phyloP scores from a whole-genome alignment of 2,797 vertebrate genomes.

The Acestrorhynchus altus region DNA sequence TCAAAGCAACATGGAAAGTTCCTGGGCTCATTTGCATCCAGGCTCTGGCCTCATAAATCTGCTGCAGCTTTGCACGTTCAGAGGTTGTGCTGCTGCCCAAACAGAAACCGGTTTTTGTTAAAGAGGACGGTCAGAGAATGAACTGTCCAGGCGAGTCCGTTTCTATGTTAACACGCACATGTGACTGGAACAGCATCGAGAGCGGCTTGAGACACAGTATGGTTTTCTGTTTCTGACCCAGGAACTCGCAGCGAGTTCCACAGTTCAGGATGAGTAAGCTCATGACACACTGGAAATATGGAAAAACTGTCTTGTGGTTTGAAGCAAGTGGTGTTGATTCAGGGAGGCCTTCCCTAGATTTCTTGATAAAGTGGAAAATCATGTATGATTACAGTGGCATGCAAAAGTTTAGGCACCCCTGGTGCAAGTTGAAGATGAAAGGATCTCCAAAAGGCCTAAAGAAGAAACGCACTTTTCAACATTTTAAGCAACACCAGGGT shows the following conservation, averaged over 20 bases:
- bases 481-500: too few species aligned
- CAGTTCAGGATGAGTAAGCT: background rate
- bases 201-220: background rate
- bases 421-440: too few species aligned
- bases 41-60: conserved; percentile 36
- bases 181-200: background rate
- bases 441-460: too few species aligned
- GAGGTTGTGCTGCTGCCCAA: background rate
- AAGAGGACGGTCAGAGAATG: background rate
- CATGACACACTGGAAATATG: background rate
- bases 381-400: too few species aligned
- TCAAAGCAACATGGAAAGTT: conserved; percentile 35
- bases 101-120: background rate
- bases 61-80: conserved; percentile 29
- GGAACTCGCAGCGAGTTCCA: background rate
- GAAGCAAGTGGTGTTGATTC: background rate
- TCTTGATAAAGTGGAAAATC: too few species aligned
- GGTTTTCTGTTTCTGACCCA: background rate
- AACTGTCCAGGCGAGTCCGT: background rate
- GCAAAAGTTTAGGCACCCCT: too few species aligned
- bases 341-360: background rate
- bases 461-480: too few species aligned
- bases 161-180: background rate
- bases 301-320: background rate
- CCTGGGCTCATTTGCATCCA: conserved; percentile 62